Base-by-base conservation (phyloP, 2,113 vertebrate species). In the Dendrocopos noguchii region DNA sequence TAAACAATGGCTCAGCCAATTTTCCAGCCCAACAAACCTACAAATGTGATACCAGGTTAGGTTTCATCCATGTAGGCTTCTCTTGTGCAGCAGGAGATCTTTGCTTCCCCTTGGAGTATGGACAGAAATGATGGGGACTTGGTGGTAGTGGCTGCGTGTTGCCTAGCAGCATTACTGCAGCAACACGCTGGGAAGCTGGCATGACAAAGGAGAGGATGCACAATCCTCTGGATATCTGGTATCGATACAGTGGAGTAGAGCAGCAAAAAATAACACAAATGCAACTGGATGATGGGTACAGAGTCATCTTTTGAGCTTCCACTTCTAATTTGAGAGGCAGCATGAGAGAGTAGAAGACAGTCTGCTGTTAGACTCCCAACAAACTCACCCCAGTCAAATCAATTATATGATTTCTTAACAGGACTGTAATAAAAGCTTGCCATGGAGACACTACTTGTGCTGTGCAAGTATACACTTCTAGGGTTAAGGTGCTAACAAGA, bases 401-500 rank as follows among this genome's bases (percentile, higher is more conserved):
- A 87, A 70, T 84, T 84, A 39, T 9, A 14, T 21, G 72, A 59
- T 92, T 83, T 89, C 72, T 72, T 87, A 94, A 73, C 75, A 73
- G 66, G 87, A 2, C 84, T 66, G 50, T 65, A 79, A 80, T 79
- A 82, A 87, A 84, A 89, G 93, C 87, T 95, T 87, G 39, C 75
- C 56, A n/a, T 89, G 87, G 87, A 91, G 75, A 84, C 60, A 46
- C 34, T 60, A 16, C 72, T 87, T 73, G 85, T 90, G 79, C 85
- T 85, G 82, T 83, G 72, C 67, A 79, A 73, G 76, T 31, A 15
- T 61, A 47, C 55, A 47, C 39, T 91, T 76, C 27, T 33, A 59
- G 87, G 84, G 84, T 89, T 84, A 80, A 95, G 81, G 52, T 89
- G 93, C 76, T 82, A 85, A 63, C 63, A 81, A 85, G 91, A 81